Conservation (phyloP, 2,113 vertebrate genomes). For the Eulemur macaco region DNA sequence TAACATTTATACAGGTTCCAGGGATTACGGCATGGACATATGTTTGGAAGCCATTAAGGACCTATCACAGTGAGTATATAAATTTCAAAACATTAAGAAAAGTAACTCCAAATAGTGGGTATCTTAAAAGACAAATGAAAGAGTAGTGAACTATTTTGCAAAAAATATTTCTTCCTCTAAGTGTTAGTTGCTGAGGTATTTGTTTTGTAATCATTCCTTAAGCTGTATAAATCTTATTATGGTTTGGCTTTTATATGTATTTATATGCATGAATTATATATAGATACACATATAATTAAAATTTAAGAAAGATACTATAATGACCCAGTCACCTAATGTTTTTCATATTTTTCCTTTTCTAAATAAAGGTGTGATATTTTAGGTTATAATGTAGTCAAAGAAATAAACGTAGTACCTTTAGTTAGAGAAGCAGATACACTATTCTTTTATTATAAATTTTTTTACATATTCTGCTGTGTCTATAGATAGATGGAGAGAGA, state of each 20-base stretch:
- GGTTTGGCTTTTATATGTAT: background rate
- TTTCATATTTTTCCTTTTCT: background rate
- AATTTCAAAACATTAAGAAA: background rate
- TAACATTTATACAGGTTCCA: background rate
- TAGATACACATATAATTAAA: background rate
- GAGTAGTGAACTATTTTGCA: background rate
- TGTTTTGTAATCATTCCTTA: background rate
- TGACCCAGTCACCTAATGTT: background rate
- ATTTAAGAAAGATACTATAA: background rate
- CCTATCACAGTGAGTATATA: background rate
- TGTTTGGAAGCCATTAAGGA: background rate
- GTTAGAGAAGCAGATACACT: background rate
- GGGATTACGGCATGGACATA: background rate
- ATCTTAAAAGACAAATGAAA: background rate
- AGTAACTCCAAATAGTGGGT: background rate
- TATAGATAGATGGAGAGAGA: too few relatives aligned
- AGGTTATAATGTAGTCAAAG: background rate
- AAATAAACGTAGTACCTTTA: background rate
- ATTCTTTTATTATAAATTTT: background rate
- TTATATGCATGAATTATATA: background rate
- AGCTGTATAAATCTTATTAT: background rate
- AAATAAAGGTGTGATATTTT: background rate
- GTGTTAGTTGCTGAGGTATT: background rate
- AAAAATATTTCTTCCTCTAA: background rate
- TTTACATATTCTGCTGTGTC: background rate